phyloP scores from a whole-genome alignment of 2,888 invertebrate genomes.

The Diaphora mendica region DNA sequence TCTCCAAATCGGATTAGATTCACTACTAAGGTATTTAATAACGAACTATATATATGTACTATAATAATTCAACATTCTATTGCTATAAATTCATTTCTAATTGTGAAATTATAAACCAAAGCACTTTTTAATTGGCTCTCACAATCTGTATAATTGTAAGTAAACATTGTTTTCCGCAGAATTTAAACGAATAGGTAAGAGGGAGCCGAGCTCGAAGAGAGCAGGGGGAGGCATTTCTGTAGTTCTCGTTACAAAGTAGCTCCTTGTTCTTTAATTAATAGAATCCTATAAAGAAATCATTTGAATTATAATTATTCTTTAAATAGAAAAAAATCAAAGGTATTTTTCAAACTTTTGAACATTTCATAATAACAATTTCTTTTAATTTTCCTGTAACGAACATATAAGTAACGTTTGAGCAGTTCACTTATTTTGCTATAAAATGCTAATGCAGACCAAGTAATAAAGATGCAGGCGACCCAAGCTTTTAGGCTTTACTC shows the following conservation, averaged over 20 bases:
- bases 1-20: neutral
- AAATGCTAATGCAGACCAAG: neutral
- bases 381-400: neutral
- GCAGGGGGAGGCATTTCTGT: neutral
- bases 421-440: neutral
- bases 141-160: neutral
- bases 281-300: neutral
- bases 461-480: neutral
- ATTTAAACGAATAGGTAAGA: neutral
- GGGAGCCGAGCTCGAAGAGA: neutral
- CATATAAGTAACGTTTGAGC: too few relatives aligned
- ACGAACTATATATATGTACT: neutral
- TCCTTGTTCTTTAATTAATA: conserved; percentile 3
- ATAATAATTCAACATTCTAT: neutral
- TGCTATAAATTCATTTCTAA: neutral
- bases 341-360: neutral
- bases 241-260: neutral
- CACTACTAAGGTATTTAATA: neutral
- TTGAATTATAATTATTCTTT: neutral
- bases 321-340: neutral
- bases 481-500: neutral
- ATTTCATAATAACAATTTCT: neutral
- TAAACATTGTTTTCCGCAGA: neutral
- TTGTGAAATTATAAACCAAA: conserved; percentile 2
- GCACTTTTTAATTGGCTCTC: neutral